phyloP scores from a whole-genome alignment of 1,140 invertebrate genomes.

The Sitophilus oryzae region DNA sequence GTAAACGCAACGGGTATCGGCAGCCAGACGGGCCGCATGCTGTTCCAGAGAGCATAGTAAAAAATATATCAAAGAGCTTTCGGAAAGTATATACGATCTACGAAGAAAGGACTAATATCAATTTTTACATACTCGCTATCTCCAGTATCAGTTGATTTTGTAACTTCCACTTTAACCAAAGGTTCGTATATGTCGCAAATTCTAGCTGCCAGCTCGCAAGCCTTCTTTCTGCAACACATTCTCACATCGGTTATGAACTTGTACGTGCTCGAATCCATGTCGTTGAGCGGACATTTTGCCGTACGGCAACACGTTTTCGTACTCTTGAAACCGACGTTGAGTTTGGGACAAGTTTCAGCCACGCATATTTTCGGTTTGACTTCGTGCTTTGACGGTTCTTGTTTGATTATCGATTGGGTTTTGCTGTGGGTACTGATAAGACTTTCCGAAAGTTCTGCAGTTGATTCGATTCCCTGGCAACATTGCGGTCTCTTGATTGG shows the following conservation, averaged over 20 bases:
- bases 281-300: conserved; percentile 1
- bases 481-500: too few species aligned
- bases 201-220: conserved; percentile 12
- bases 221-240: conserved; percentile 5
- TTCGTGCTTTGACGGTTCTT: too few species aligned
- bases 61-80: too few species aligned
- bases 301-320: neutral
- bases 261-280: conserved; percentile 8
- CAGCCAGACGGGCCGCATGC: too few species aligned
- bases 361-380: too few species aligned
- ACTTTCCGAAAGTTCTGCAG: too few species aligned
- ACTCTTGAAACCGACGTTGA: neutral
- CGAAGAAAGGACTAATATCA: neutral
- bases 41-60: too few species aligned
- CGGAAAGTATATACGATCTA: too few species aligned
- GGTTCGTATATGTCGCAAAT: conserved; percentile 22
- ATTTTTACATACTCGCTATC: neutral
- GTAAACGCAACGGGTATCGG: too few species aligned
- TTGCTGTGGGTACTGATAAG: too few species aligned
- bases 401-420: too few species aligned
- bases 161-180: conserved; percentile 2
- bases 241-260: conserved; percentile 7
- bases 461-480: too few species aligned
- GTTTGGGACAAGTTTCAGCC: conserved; percentile 4
- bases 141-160: neutral